Percentiles rank a stretch among this genome's conserved stretches.
Evolutionary conservation across 1,140 invertebrate species (phyloP).

Genomic region (Neocloeon triangulifer): DNA sequence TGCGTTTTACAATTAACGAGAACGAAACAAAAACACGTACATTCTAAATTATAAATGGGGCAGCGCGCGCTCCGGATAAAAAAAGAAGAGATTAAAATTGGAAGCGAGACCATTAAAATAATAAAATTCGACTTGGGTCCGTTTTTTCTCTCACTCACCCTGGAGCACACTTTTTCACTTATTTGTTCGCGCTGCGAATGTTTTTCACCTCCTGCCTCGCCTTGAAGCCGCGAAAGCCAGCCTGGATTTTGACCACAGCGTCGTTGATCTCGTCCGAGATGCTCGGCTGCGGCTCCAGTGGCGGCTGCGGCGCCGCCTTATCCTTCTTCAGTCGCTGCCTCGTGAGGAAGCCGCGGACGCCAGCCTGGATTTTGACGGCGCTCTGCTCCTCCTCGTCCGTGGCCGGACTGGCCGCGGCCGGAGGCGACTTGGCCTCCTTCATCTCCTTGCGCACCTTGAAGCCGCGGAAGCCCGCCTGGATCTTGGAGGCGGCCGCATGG

Average conservation of each 20-base stretch:
- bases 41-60: too few species aligned
- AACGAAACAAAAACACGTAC: too few species aligned
- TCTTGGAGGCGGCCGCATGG: slow-evolving; percentile 38
- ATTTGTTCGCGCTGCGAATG: slow-evolving; percentile 2
- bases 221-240: slow-evolving; percentile 18
- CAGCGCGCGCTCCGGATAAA: too few species aligned
- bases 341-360: slow-evolving; percentile 29
- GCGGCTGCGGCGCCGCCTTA: slow-evolving; percentile 6
- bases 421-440: slow-evolving; percentile 12
- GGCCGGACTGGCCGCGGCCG: too few species aligned
- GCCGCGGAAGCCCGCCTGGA: slow-evolving; percentile 48
- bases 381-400: slow-evolving; percentile 25
- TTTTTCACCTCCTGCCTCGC: slow-evolving; percentile 11
- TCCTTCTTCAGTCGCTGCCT: slow-evolving; percentile 20
- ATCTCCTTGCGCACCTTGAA: slow-evolving; percentile 41
- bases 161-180: too few species aligned
- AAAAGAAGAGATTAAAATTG: too few species aligned
- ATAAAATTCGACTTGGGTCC: too few species aligned
- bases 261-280: slow-evolving; percentile 11
- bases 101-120: too few species aligned
- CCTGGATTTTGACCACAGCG: slow-evolving; percentile 20
- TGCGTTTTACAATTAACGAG: too few species aligned
- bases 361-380: slow-evolving; percentile 33
- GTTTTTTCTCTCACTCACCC: too few species aligned
- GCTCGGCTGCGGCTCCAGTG: too few species aligned